phyloP scores from a whole-genome alignment of 2,888 invertebrate genomes.

The Zhuqinia jingwanae region DNA sequence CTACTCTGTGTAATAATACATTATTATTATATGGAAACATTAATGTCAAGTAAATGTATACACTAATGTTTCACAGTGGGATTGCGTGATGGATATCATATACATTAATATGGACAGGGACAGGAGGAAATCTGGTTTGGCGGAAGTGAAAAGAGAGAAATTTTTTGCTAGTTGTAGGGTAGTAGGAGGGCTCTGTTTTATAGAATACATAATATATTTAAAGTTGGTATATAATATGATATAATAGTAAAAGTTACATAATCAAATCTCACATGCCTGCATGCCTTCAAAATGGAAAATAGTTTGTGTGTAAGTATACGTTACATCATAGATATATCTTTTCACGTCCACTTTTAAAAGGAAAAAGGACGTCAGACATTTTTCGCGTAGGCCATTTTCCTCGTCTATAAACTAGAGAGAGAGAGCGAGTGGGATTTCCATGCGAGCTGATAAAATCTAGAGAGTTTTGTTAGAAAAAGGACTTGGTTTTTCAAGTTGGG shows the following conservation, averaged over 20 bases:
- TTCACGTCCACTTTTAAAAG: not conserved
- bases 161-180: not conserved
- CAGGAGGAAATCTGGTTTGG: conserved; percentile 7
- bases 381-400: not conserved
- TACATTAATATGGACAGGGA: not conserved
- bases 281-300: no score
- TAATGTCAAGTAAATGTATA: not conserved
- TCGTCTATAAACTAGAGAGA: not conserved
- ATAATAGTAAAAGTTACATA: no score
- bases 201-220: no score
- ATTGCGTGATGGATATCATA: conserved; percentile 45
- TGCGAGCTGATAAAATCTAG: conserved; percentile 41
- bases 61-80: conserved; percentile 17
- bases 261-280: no score
- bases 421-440: conserved; percentile 32
- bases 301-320: no score
- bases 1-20: not conserved
- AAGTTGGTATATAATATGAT: no score
- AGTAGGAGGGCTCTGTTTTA: not conserved
- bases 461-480: not conserved
- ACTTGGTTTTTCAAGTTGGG: not conserved
- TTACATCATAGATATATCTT: not conserved
- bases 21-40: no score
- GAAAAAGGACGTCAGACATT: not conserved
- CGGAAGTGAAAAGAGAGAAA: conserved; percentile 9